A percentile compares a stretch with the other conserved stretches of the same genome.
These are phyloP conservation scores for Thripadectes ignobilis DNA, from an alignment of 2,797 vertebrate genomes.

Conservation along the genomic window DNA sequence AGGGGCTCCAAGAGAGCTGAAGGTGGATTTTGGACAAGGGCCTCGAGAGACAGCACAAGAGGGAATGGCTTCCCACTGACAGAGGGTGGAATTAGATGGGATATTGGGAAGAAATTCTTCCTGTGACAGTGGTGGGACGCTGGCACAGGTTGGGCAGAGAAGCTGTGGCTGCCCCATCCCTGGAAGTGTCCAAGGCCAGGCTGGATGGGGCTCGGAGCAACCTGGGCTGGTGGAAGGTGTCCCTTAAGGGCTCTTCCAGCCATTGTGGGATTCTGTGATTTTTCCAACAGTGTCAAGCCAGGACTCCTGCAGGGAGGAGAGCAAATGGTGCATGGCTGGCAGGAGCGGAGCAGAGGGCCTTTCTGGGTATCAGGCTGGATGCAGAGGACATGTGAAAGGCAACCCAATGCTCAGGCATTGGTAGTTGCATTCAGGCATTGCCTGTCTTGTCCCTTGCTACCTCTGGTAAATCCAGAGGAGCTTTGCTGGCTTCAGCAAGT, in stretches of 20 bases:
- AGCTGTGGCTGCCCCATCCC: neutral
- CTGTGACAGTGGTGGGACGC: fast-evolving
- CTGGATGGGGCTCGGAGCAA: fast-evolving
- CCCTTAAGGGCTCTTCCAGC: too few relatives aligned
- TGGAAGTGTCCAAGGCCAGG: neutral
- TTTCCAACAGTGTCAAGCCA: neutral
- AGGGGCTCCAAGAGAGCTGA: neutral
- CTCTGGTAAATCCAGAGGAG: neutral
- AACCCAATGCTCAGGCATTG: neutral
- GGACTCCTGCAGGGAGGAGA: neutral
- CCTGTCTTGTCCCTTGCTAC: fast-evolving
- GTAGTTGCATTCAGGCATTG: neutral
- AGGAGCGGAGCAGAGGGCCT: neutral
- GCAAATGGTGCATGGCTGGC: neutral
- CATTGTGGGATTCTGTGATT: neutral
- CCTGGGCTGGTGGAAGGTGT: fast-evolving
- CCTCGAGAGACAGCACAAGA: neutral
- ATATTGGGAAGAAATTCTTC: neutral
- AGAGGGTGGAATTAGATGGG: neutral
- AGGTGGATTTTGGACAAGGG: neutral
- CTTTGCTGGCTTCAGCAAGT: neutral
- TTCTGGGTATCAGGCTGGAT: neutral
- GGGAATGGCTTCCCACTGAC: neutral
- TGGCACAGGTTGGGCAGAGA: neutral
- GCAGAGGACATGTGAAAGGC: neutral